These are phyloP conservation scores for Tupaia chinensis DNA, from an alignment of 2,113 vertebrate genomes.

Conservation along the genomic window DNA sequence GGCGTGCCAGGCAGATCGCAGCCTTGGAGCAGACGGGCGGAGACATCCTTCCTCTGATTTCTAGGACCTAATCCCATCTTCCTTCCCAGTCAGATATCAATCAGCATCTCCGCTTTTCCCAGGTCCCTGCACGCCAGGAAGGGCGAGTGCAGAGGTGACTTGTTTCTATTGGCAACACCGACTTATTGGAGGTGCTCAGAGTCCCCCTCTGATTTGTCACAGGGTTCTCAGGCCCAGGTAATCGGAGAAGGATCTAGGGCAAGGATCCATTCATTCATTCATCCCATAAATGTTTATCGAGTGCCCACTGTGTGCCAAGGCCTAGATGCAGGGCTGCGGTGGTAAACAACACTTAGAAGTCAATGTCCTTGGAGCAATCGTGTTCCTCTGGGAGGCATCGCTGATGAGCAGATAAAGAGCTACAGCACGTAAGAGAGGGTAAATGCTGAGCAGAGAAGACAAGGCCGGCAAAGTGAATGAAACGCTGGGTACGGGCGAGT, in stretches of 20 bases:
- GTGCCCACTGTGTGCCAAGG: constrained; percentile 44
- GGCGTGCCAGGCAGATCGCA: constrained; percentile 80
- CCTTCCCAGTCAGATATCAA: constrained; percentile 79
- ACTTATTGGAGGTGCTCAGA: neutral
- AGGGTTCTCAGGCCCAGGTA: neutral
- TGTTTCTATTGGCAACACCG: constrained; percentile 40
- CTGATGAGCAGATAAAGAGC: constrained; percentile 52
- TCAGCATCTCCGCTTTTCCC: constrained; percentile 84
- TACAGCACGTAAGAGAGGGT: neutral
- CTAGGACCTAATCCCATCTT: constrained; percentile 77
- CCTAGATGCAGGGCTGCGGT: neutral
- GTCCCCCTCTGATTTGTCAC: neutral
- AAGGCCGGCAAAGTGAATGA: constrained; percentile 61
- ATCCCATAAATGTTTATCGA: constrained; percentile 53
- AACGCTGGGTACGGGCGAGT: neutral
- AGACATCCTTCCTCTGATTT: constrained; percentile 87
- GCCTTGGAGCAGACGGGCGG: constrained; percentile 81
- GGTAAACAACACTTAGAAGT: constrained; percentile 56
- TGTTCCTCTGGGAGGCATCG: neutral
- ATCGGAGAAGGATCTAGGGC: constrained; percentile 40
- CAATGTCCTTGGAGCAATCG: neutral
- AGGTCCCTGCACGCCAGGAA: constrained; percentile 79
- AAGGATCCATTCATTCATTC: neutral
- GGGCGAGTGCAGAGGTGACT: constrained; percentile 64
- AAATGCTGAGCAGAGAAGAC: constrained; percentile 22